Base-by-base conservation (phyloP, 1,140 invertebrate genomes). In the Rhopalosiphum padi region DNA sequence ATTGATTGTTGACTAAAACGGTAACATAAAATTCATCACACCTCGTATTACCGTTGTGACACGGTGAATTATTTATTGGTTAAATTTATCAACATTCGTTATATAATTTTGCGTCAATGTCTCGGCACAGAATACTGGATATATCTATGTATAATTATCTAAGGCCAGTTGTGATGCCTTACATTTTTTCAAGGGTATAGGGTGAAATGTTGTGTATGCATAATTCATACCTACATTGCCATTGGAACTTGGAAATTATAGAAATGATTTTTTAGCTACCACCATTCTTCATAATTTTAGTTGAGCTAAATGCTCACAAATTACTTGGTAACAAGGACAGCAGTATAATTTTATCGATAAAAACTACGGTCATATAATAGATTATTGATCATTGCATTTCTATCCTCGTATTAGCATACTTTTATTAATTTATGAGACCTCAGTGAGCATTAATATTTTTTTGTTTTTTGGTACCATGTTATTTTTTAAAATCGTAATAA, bases 341-440 rank as follows among this genome's bases (percentile, higher is more conserved):
- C 9, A 60, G 0, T 60, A 60, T 30, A 30, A 30, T 0, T 60
- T 30, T 60, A 60, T 60, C 25, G 9, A 60, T 30, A 30, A 68
- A 68, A 68, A 86, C 68, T 77, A 77, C 15, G 23, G 68, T 9
- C 68, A 18, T 77, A 6, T 7, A 77, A 6, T 7, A 77, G 7
- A 77, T 77, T 77, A 23, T 22, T 77, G 21, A 77, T 77, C 68
- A 77, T 22, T 77, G 68, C 9, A 9, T 77, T 77, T 77, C 23
- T 77, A 77, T 77, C 68, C 18, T 77, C 68, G n/a, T 77, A n/a
- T 77, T 8, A 77, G 18, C n/a, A 77, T 77, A 22, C 7, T 4
- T 77, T 77, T 25, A 77, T 77, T n/a, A 77, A 77, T 77, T 77
- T 77, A 77, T 77, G 68, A 77, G 68, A 77, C 21, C 68, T 77